phyloP scores from a whole-genome alignment of 1,140 invertebrate genomes.

The Drosophila bocqueti region DNA sequence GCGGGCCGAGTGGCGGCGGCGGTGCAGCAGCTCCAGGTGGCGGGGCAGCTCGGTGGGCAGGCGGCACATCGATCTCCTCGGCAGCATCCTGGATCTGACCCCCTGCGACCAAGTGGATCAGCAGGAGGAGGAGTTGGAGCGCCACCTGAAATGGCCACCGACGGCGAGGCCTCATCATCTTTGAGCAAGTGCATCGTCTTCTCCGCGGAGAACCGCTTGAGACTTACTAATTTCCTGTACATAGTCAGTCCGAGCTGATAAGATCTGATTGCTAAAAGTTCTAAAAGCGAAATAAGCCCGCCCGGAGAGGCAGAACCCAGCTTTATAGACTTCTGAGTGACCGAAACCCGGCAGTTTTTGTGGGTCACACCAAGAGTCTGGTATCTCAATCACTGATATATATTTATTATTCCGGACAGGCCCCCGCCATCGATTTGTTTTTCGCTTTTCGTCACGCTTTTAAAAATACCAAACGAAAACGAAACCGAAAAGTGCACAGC shows the following conservation, averaged over 20 bases:
- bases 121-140: slow-evolving; percentile 4
- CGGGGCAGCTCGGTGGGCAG: slow-evolving; percentile 55
- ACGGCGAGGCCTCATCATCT: slow-evolving; percentile 26
- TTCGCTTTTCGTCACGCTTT: slow-evolving; percentile 63
- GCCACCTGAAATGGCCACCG: slow-evolving; percentile 49
- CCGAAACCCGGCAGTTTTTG: slow-evolving; percentile 31
- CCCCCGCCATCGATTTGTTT: slow-evolving; percentile 47
- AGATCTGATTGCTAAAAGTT: slow-evolving; percentile 44
- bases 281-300: slow-evolving; percentile 23
- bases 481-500: slow-evolving; percentile 76
- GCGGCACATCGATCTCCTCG: slow-evolving; percentile 61
- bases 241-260: slow-evolving; percentile 34
- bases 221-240: slow-evolving; percentile 74
- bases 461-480: slow-evolving; percentile 65
- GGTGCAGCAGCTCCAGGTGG: slow-evolving; percentile 29
- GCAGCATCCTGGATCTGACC: slow-evolving; percentile 59
- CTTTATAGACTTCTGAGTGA: slow-evolving; percentile 63
- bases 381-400: background rate
- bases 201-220: slow-evolving; percentile 44
- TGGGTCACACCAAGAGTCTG: slow-evolving; percentile 20
- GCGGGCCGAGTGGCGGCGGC: slow-evolving; percentile 16
- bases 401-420: slow-evolving; percentile 51
- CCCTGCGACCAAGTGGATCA: slow-evolving; percentile 15
- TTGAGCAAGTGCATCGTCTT: slow-evolving; percentile 35
- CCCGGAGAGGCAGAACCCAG: background rate